These are phyloP conservation scores for Sicus ferrugineus DNA, from an alignment of 2,888 invertebrate genomes.

Conservation along the genomic window DNA sequence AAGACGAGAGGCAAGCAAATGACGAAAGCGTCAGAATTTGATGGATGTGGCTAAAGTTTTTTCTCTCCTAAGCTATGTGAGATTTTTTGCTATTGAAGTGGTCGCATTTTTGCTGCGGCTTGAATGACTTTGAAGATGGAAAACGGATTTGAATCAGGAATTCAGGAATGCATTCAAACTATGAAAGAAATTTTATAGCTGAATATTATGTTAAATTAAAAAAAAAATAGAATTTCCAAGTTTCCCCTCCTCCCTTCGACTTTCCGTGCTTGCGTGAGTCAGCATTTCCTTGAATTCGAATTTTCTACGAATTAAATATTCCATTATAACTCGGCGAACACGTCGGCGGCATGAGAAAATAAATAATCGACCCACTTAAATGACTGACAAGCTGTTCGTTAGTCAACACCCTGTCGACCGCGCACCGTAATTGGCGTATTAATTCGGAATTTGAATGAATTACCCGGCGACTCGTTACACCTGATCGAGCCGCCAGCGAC, in stretches of 20 bases:
- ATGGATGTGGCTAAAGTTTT: constrained; percentile 52
- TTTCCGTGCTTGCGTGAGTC: not conserved
- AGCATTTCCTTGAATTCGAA: not conserved
- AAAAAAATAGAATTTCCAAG: not conserved
- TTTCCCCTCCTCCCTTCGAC: not conserved
- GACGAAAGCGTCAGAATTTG: constrained; percentile 62
- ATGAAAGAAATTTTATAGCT: not conserved
- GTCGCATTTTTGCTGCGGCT: constrained; percentile 33
- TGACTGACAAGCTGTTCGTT: constrained; percentile 35
- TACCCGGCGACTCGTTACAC: constrained; percentile 30
- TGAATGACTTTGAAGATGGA: constrained; percentile 22
- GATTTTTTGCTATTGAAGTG: not conserved
- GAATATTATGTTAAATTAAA: not conserved
- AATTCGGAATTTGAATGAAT: constrained; percentile 31
- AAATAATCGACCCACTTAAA: not conserved
- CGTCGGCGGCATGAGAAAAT: constrained; percentile 9
- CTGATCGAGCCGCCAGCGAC: constrained; percentile 30
- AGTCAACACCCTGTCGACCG: constrained; percentile 25
- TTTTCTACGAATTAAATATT: constrained; percentile 19
- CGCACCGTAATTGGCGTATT: constrained; percentile 27
- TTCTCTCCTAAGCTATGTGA: constrained; percentile 15
- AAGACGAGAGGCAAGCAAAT: constrained; percentile 38
- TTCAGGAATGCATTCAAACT: not conserved
- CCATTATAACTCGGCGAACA: not conserved
- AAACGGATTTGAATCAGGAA: not conserved